A percentile compares a stretch with the other conserved stretches of the same genome.
Conservation (phyloP, 2,797 vertebrate species). For the Macroramphosus scolopax region DNA sequence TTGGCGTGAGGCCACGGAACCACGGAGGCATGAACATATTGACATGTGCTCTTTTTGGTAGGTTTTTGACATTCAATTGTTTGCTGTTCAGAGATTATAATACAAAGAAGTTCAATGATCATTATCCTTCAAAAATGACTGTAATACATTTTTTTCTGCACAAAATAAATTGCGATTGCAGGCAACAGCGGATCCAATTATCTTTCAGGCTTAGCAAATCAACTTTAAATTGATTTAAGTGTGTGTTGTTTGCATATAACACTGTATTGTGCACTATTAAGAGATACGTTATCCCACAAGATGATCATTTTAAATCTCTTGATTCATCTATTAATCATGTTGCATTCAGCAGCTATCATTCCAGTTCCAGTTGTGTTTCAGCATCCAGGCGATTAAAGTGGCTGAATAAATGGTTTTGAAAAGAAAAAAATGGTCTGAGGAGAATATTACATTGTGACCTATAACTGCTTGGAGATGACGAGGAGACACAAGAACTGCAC, state of each 20-base stretch:
- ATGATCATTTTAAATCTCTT: constrained; percentile 49
- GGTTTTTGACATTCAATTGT: constrained; percentile 18
- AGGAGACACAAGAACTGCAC: too few relatives aligned
- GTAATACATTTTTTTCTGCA: too few relatives aligned
- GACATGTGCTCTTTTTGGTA: constrained; percentile 13
- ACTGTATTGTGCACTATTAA: constrained; percentile 23
- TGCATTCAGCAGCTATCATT: constrained; percentile 42
- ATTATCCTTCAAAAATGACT: too few relatives aligned
- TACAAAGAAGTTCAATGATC: too few relatives aligned
- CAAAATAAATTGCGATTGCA: too few relatives aligned
- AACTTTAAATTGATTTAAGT: too few relatives aligned
- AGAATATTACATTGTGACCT: too few relatives aligned
- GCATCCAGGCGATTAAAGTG: constrained; percentile 35
- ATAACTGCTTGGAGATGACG: too few relatives aligned
- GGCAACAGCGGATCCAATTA: too few relatives aligned
- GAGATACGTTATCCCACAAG: constrained; percentile 31
- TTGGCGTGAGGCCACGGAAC: constrained; percentile 40
- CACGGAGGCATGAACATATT: constrained; percentile 16
- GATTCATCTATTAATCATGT: constrained; percentile 48
- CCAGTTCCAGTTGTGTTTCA: constrained; percentile 24
- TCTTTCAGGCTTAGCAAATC: too few relatives aligned
- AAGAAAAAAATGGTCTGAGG: background rate
- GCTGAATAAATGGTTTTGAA: too few relatives aligned
- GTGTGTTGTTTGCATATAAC: constrained; percentile 32
- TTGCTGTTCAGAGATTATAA: too few relatives aligned